phyloP scores from a whole-genome alignment of 2,113 vertebrate genomes.

The Notarius quadriscutis region DNA sequence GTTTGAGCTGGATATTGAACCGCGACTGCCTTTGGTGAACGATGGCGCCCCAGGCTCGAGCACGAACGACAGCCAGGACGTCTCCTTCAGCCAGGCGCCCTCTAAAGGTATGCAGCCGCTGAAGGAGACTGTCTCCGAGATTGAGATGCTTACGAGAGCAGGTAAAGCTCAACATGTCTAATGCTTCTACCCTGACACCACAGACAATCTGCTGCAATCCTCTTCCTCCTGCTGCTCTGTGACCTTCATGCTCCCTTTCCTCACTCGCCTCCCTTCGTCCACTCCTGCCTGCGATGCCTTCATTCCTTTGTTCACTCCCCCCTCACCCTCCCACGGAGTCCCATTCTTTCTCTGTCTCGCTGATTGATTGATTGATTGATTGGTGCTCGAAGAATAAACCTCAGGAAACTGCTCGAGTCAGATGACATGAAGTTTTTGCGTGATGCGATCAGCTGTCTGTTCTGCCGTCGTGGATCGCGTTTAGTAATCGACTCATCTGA shows the following conservation, averaged over 20 bases:
- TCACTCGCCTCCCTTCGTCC: conserved; percentile 3
- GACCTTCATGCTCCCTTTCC: conserved; percentile 4
- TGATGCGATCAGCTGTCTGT: background rate
- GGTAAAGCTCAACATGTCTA: conserved; percentile 66
- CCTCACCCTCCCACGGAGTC: background rate
- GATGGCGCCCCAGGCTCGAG: conserved; percentile 63
- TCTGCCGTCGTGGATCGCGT: background rate
- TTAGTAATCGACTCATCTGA: background rate
- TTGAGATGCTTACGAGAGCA: conserved; percentile 78
- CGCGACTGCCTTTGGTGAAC: conserved; percentile 76
- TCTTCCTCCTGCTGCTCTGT: conserved; percentile 30
- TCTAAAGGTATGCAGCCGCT: conserved; percentile 87
- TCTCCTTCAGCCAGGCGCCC: conserved; percentile 83
- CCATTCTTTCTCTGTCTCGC: background rate
- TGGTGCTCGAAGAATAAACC: background rate
- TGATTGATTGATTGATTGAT: background rate
- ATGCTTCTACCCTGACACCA: rapidly evolving
- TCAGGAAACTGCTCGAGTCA: background rate
- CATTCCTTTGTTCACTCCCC: background rate
- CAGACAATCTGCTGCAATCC: conserved; percentile 23
- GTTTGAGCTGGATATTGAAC: conserved; percentile 95
- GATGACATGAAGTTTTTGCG: background rate
- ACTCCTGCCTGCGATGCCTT: conserved; percentile 7
- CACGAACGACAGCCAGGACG: conserved; percentile 83
- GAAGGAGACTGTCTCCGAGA: conserved; percentile 74